Evolutionary conservation across 1,140 invertebrate genomes (phyloP), one percentile per base, ranked within the genome.

Genomic region (Anastrepha obliqua): DNA sequence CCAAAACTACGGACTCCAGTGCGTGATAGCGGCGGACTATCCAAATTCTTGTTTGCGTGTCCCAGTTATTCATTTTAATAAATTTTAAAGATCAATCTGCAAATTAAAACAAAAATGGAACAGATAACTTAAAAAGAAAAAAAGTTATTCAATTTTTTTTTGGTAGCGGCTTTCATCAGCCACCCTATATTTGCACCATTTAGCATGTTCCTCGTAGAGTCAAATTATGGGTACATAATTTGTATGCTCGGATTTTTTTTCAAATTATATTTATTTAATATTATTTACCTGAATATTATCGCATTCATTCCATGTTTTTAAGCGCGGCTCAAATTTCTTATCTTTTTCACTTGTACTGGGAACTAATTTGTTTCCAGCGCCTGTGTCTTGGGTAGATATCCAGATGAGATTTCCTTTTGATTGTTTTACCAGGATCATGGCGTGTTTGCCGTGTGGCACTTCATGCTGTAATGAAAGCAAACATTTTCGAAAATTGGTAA

Each of bases 331-430:
- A 86, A 92, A 92, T 90, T 93, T 92, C 90, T 93, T 93, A 87
- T 93, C 93, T 90, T 93, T 93, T 87, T 93, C 93, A 85, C 89
- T 90, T 87, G 89, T 92, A 65, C 90, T 92, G n/a, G 90, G 88
- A 86, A 90, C 88, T 88, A 92, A 89, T 89, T 92, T 92, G 86
- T 90, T 90, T 5, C 47, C 47, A 44, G 86, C 86, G 93, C 94
- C 90, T 94, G 94, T 87, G 93, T 92, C 88, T 91, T 96, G 95
- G 91, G 96, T 96, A 89, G 96, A 95, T 89, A 97, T 97, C 89
- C 96, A 96, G 74, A 97, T 94, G 89, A 98, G 94, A 93, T 97
- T 97, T 55, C 97, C 97, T 91, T 97, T 96, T 47, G 96, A 95
- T 91, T 98, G 97, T 90, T 95, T 95, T 44, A 98, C 96, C 78